These are phyloP conservation scores for Cirrhinus mrigala DNA, from an alignment of 2,797 vertebrate species.

Conservation along the genomic window DNA sequence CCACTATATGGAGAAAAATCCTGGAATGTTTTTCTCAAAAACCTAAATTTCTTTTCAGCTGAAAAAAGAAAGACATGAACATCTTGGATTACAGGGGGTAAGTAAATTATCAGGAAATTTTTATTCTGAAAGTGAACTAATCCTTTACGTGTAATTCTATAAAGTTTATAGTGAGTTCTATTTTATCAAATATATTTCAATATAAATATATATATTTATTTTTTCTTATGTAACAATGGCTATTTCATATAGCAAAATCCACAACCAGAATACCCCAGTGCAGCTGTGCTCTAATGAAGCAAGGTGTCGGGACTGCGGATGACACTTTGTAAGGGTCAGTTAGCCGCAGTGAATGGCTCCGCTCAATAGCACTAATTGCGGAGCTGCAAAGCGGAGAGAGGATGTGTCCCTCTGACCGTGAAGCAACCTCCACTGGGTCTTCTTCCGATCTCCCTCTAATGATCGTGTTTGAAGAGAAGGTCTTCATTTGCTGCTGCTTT, in stretches of 20 bases:
- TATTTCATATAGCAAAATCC: not conserved
- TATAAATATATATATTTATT: not conserved
- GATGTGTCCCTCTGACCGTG: constrained; percentile 28
- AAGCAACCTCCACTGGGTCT: constrained; percentile 19
- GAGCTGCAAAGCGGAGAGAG: not conserved
- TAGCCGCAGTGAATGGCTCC: constrained; percentile 1
- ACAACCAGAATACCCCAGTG: not conserved
- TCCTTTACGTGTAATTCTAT: not conserved
- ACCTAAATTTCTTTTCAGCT: too few species aligned
- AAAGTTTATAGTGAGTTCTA: not conserved
- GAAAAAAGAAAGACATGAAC: too few species aligned
- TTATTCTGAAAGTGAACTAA: too few species aligned
- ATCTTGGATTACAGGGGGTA: too few species aligned
- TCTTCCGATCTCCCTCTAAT: constrained; percentile 32
- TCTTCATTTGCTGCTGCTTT: constrained; percentile 22
- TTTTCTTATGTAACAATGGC: not conserved
- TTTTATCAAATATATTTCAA: not conserved
- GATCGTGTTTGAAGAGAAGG: constrained; percentile 24
- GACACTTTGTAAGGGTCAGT: constrained; percentile 31
- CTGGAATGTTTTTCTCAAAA: too few species aligned
- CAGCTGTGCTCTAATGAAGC: constrained; percentile 22
- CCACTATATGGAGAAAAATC: too few species aligned
- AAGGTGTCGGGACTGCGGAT: not conserved
- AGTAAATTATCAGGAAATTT: too few species aligned
- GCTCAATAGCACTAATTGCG: constrained; percentile 37